These are phyloP conservation scores for Bombus pascuorum DNA, from an alignment of 1,140 invertebrate species.

Conservation along the genomic window DNA sequence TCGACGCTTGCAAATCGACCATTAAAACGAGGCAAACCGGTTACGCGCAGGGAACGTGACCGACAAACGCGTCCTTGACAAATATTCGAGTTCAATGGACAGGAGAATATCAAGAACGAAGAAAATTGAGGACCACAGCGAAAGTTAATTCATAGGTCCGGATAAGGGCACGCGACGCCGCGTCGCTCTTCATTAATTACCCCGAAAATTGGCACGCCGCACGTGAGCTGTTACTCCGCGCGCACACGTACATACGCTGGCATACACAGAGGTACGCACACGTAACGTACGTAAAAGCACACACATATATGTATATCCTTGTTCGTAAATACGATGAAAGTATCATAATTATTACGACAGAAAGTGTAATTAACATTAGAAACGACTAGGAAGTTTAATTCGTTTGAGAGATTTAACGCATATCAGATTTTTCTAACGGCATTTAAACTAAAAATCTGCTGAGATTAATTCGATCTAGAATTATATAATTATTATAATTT, in stretches of 20 bases:
- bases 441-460: too few species aligned
- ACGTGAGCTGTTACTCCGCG: background rate
- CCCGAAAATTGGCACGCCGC: constrained; percentile 24
- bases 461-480: too few species aligned
- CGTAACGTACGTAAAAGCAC: too few species aligned
- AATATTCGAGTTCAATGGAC: constrained; percentile 20
- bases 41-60: background rate
- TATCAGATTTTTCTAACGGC: too few species aligned
- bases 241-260: background rate
- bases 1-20: background rate
- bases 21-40: constrained; percentile 3
- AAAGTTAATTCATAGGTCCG: constrained; percentile 38
- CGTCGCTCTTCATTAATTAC: constrained; percentile 64
- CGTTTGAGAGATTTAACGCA: too few species aligned
- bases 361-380: too few species aligned
- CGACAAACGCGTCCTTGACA: constrained; percentile 38
- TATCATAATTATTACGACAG: too few species aligned
- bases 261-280: too few species aligned
- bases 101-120: constrained; percentile 16
- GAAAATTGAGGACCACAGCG: constrained; percentile 36
- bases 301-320: background rate
- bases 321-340: too few species aligned
- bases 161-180: constrained; percentile 37
- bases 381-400: too few species aligned
- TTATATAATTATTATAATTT: too few species aligned